Evolutionary conservation across 2,797 vertebrate species (phyloP), one percentile per base, ranked within the genome.

Genomic region (Platyrinchus mystaceus): DNA sequence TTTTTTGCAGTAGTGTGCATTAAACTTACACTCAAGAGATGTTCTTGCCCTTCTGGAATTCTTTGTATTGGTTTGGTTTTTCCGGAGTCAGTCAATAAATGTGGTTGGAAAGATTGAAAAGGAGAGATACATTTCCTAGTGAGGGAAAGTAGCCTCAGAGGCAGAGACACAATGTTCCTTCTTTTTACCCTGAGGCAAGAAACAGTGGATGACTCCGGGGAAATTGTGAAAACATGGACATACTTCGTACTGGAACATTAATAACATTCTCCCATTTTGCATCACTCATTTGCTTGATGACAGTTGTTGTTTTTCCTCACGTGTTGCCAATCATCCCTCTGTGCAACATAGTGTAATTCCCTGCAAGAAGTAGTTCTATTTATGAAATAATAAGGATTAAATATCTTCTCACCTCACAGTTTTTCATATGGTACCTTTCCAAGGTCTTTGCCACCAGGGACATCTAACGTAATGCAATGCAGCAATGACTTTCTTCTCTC

Each of bases 101-200:
- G 73, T 80, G 75, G 87, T 66, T 82, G 77, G 59, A 90, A 95
- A 95, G 60, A 91, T 23, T 95, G 68, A 92, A 95, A 91, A 83
- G 18, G 18, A 92, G 37, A 94, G 60, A 82, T 59, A 17, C 22
- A 32, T 85, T 83, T 63, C 84, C 77, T 36, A 91, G 86, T 66
- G 83, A 88, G 73, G 5, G 17, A 70, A 92, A 77, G 59, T 43
- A 77, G 8, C 46, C 71, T 91, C 87, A 83, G 53, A 92, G 36
- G 37, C 16, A 95, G 39, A 78, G 26, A 81, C 49, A 68, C 52
- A 78, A 41, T 89, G 60, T 95, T 68, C 39, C 53, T 79, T 85
- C 27, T 53, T 91, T 85, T 60, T 68, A 28, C 43, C 81, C 62
- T 60, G 50, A 75, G 84, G 36, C 56, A 89, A 91, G 50, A 89